phyloP scores from a whole-genome alignment of 2,888 invertebrate genomes.

The Stegophylla sp. region DNA sequence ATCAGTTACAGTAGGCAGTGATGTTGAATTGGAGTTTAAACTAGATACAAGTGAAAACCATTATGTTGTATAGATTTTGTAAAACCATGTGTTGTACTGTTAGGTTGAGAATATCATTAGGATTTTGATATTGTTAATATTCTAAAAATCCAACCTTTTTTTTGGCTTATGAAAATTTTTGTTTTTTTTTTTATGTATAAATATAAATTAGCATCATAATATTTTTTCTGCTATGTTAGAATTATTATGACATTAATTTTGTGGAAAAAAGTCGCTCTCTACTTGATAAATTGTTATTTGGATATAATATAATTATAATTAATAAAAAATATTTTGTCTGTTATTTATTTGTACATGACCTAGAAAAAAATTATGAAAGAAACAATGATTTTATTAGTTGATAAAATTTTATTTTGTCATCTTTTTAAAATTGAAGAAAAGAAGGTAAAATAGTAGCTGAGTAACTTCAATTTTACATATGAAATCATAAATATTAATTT shows the following conservation, averaged over 20 bases:
- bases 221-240: slow-evolving; percentile 50
- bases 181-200: slow-evolving; percentile 38
- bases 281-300: slow-evolving; percentile 55
- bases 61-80: slow-evolving; percentile 35
- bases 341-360: slow-evolving; percentile 13
- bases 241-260: slow-evolving; percentile 52
- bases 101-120: slow-evolving; percentile 53
- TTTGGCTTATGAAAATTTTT: slow-evolving; percentile 44
- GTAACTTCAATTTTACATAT: too few species aligned
- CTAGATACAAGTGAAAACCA: slow-evolving; percentile 28
- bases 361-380: not conserved
- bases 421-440: not conserved
- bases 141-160: slow-evolving; percentile 36
- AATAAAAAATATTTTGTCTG: slow-evolving; percentile 49
- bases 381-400: too few species aligned
- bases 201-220: slow-evolving; percentile 51
- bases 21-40: not conserved
- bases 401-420: not conserved
- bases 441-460: not conserved
- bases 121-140: slow-evolving; percentile 54
- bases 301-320: slow-evolving; percentile 56
- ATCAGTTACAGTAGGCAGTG: not conserved
- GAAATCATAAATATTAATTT: too few species aligned
- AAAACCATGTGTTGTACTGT: slow-evolving; percentile 42
- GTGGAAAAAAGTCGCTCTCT: slow-evolving; percentile 50